Conservation (phyloP, 2,888 invertebrate genomes). For the Drosophila engyochracea region DNA sequence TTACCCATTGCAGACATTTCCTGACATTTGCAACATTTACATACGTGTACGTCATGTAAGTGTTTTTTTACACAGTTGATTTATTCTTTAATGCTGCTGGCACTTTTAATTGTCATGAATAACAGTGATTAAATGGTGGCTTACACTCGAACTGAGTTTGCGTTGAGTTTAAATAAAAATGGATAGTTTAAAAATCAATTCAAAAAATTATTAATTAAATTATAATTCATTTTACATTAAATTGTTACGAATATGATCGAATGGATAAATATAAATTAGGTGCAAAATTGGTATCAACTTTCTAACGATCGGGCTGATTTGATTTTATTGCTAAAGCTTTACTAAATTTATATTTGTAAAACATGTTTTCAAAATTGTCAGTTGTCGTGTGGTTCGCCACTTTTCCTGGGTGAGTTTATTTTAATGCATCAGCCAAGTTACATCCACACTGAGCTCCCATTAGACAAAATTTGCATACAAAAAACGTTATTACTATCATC, state of each 20-base stretch:
- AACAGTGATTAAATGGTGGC: not conserved
- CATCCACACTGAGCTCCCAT: not conserved
- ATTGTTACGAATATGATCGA: not conserved
- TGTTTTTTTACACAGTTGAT: conserved; percentile 1
- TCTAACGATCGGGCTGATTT: not conserved
- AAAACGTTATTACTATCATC: conserved; percentile 1
- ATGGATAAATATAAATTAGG: not conserved
- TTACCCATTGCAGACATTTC: conserved; percentile 17
- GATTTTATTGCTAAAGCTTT: not conserved
- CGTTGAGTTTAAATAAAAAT: not conserved
- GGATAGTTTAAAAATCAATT: not conserved
- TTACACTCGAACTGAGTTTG: not conserved
- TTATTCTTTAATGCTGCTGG: conserved; percentile 4
- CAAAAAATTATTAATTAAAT: not conserved
- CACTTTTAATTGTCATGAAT: not conserved
- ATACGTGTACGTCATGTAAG: conserved; percentile 20
- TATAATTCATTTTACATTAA: not conserved
- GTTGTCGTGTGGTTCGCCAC: not conserved
- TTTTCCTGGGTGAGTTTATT: not conserved
- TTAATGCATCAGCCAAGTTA: not conserved
- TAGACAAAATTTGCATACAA: conserved; percentile 21
- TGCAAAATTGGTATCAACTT: not conserved
- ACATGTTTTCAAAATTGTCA: not conserved
- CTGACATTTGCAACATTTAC: conserved; percentile 17
- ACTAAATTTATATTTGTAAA: not conserved